phyloP scores from a whole-genome alignment of 2,113 vertebrate species.

The Condylura cristata region DNA sequence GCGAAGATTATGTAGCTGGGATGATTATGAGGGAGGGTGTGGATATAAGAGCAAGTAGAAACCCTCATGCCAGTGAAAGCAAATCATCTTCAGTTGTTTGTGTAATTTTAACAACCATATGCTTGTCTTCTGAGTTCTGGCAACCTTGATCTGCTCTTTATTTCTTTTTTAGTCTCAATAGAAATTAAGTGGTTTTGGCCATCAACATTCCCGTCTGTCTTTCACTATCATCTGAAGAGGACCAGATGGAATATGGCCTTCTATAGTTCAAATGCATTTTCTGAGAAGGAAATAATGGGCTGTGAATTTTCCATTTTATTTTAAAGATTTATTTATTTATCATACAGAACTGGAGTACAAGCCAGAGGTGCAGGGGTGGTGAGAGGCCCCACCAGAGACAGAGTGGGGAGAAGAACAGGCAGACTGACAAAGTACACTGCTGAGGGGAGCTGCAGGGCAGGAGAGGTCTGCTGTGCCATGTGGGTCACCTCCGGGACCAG shows the following conservation, averaged over 20 bases:
- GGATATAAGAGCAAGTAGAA: constrained; percentile 10
- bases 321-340: no score
- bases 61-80: neutral
- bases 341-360: no score
- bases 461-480: no score
- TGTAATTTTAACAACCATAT: constrained; percentile 51
- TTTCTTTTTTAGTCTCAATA: constrained; percentile 50
- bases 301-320: no score
- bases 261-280: neutral
- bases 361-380: no score
- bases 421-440: no score
- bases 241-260: constrained; percentile 5
- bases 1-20: neutral
- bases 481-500: no score
- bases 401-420: no score
- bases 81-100: neutral
- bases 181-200: constrained; percentile 57
- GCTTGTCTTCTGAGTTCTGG: constrained; percentile 54
- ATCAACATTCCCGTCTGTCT: neutral
- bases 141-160: neutral
- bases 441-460: no score
- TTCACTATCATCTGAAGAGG: constrained; percentile 41
- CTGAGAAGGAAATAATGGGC: neutral
- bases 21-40: neutral
- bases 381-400: no score